Percentiles rank a stretch among this genome's conserved stretches.
phyloP scores from a whole-genome alignment of 2,888 invertebrate species.

The Drosophila fungiperda region DNA sequence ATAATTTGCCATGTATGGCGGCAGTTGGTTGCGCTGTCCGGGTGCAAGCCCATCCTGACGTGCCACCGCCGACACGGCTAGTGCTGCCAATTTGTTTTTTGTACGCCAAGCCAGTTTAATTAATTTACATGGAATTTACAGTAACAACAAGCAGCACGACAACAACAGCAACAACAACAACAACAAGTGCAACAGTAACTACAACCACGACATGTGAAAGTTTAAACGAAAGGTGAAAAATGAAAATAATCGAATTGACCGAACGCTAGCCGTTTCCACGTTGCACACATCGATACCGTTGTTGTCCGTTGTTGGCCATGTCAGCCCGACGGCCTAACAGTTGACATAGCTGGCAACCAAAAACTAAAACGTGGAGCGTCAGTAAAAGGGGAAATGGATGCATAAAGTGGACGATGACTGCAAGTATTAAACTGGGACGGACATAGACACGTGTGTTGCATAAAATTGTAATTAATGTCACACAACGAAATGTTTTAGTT shows the following conservation, averaged over 20 bases:
- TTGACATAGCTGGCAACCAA: constrained; percentile 53
- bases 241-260: constrained; percentile 80
- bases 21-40: constrained; percentile 43
- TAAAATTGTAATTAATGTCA: constrained; percentile 79
- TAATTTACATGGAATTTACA: constrained; percentile 81
- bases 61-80: constrained; percentile 33
- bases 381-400: background rate
- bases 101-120: constrained; percentile 78
- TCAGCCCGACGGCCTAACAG: constrained; percentile 45
- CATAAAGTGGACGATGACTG: constrained; percentile 33
- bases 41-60: constrained; percentile 49
- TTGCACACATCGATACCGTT: constrained; percentile 42
- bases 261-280: constrained; percentile 31
- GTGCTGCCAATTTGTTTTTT: constrained; percentile 77
- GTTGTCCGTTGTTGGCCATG: constrained; percentile 1
- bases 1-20: constrained; percentile 75
- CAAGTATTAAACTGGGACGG: constrained; percentile 44
- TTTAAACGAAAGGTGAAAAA: constrained; percentile 80
- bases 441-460: constrained; percentile 60
- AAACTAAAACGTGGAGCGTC: background rate
- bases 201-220: constrained; percentile 72
- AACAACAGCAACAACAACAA: constrained; percentile 1
- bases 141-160: constrained; percentile 39
- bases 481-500: constrained; percentile 65
- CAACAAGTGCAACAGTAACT: constrained; percentile 50